Evolutionary conservation across 2,113 vertebrate genomes (phyloP).

Genomic region (Leucosticte australis): DNA sequence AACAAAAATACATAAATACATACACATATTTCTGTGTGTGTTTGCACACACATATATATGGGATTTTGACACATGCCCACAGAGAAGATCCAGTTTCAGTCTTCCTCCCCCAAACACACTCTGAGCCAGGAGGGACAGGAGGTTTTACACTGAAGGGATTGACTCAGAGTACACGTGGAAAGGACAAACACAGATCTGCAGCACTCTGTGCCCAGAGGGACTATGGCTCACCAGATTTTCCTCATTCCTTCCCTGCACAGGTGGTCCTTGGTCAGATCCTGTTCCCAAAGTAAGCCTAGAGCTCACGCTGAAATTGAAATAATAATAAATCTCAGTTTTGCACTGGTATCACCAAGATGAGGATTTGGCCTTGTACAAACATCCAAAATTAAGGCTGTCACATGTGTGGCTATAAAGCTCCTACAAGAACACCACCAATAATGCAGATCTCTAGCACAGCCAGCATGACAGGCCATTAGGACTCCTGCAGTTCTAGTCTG

Average conservation of each 20-base stretch:
- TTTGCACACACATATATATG: neutral
- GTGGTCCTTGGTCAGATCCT: neutral
- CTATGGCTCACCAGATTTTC: neutral
- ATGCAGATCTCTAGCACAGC: neutral
- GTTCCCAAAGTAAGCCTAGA: neutral
- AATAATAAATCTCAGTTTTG: neutral
- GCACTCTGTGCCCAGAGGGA: neutral
- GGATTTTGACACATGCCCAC: neutral
- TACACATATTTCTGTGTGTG: fast-evolving
- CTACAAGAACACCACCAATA: neutral
- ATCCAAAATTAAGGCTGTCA: neutral
- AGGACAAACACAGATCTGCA: neutral
- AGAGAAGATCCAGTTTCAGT: neutral
- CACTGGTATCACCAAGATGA: neutral
- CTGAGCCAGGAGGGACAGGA: neutral
- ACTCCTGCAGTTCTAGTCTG: neutral
- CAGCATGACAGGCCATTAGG: neutral
- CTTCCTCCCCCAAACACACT: neutral
- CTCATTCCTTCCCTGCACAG: neutral
- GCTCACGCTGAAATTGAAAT: neutral
- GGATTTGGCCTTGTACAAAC: neutral
- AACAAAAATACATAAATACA: neutral
- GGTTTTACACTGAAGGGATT: neutral
- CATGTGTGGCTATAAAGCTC: neutral
- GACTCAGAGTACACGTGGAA: fast-evolving